Evolutionary conservation across 1,140 invertebrate genomes (phyloP).

Genomic region (Wiebesia pumilae): DNA sequence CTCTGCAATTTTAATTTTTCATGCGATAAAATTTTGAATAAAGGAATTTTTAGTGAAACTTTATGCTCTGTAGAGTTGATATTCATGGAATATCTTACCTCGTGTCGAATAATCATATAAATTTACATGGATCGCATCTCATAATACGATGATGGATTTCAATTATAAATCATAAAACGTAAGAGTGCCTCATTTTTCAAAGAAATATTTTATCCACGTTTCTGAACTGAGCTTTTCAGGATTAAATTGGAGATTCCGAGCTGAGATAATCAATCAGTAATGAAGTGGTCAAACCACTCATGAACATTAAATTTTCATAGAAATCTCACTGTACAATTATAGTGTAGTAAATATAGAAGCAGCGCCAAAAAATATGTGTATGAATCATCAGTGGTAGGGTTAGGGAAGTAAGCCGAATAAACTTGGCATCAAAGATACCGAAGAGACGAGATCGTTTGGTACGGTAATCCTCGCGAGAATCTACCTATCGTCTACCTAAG

Average conservation of each 20-base stretch:
- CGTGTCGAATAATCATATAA: neutral
- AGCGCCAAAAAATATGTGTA: neutral
- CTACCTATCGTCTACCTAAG: constrained; percentile 47
- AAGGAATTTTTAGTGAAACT: too few relatives aligned
- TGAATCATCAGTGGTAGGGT: constrained; percentile 39
- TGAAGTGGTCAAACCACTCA: neutral
- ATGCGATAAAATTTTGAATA: too few relatives aligned
- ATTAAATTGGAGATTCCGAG: neutral
- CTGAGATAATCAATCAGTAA: neutral
- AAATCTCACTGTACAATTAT: neutral
- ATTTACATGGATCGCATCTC: neutral
- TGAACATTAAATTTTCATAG: neutral
- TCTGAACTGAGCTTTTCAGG: neutral
- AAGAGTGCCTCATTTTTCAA: neutral
- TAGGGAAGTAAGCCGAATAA: constrained; percentile 24
- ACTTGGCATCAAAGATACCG: constrained; percentile 49
- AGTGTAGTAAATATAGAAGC: neutral
- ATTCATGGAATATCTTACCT: neutral
- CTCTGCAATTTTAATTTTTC: neutral
- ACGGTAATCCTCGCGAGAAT: constrained; percentile 51
- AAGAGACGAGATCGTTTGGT: constrained; percentile 50
- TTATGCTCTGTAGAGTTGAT: too few relatives aligned
- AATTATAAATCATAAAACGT: neutral
- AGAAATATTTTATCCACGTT: neutral
- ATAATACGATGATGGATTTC: neutral